phyloP scores from a whole-genome alignment of 2,113 vertebrate species.

The Paradisaea rubra region DNA sequence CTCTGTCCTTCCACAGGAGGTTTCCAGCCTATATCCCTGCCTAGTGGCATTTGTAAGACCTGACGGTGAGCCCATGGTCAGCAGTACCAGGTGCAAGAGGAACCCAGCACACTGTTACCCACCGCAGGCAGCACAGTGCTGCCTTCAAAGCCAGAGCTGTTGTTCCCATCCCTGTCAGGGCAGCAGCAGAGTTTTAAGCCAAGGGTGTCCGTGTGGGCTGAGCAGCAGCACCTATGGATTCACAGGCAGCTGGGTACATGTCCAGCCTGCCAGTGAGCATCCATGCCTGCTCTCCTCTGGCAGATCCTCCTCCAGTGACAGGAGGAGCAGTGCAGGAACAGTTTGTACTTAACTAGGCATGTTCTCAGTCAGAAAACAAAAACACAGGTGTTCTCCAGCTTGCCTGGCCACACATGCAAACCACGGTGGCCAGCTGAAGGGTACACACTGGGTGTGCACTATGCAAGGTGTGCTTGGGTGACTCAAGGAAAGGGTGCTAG shows the following conservation, averaged over 20 bases:
- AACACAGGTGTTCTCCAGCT: neutral
- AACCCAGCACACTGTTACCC: fast-evolving
- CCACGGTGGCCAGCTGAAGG: neutral
- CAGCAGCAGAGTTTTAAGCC: neutral
- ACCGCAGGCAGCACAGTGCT: neutral
- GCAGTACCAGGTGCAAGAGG: neutral
- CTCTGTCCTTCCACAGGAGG: neutral
- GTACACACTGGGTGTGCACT: neutral
- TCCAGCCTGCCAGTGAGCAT: neutral
- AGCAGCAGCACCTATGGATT: neutral
- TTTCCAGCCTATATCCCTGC: neutral
- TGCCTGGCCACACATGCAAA: neutral
- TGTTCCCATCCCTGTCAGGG: neutral
- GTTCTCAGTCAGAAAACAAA: neutral
- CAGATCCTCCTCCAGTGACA: neutral
- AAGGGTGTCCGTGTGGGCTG: fast-evolving
- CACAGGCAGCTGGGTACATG: neutral
- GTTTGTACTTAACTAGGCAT: neutral
- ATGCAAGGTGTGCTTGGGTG: neutral
- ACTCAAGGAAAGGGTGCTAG: neutral
- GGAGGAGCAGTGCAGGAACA: fast-evolving
- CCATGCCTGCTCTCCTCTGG: neutral
- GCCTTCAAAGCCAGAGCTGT: neutral
- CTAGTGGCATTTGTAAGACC: neutral
- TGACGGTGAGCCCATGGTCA: neutral